Base-by-base conservation (phyloP, 2,797 vertebrate genomes). In the Limnodromus scolopaceus region DNA sequence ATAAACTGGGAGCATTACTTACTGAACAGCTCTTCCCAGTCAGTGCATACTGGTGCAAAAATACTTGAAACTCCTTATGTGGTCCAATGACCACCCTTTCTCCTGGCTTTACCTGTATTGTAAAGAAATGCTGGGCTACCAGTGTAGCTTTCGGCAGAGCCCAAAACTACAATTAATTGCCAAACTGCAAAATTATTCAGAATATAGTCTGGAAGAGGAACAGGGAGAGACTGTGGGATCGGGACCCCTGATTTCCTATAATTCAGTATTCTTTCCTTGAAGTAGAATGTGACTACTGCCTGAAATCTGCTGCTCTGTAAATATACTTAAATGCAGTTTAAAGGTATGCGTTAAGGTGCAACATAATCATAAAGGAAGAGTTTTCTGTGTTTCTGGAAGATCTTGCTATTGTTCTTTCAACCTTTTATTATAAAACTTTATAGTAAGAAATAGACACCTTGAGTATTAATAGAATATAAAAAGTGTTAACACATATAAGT, bases 391-490 rank as follows among this genome's bases (percentile, higher is more conserved):
- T 94, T 68, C 43, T 78, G 75, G 53, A 85, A 96, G 75, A 55
- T 89, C 39, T 71, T 77, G 30, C 46, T 72, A 14, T 68, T 78
- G 22, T 58, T 96, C 38, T 60, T 89, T 81, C 66, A 57, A 75
- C 24, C 34, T 74, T 94, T 57, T 74, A 41, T 64, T 1, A 88
- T 70, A 91, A 94, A 97, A 95, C 13, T 65, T 89, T 54, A 60
- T 23, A 77, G 25, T 60, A 74, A 89, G 87, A 87, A 96, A 95
- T 36, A 94, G 25, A 30, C 43, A 94, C 45, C 12, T 53, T 38
- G 32, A 68, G 46, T 80, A 78, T 76, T 87, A 87, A 84, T 74
- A 92, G 65, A 95, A 82, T 86, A 96, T 79, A 94, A 90, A 94
- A 96, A 92, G 82, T 83, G n/a, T 48, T 48, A 48, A 48, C 46